Percentiles rank a stretch among this genome's conserved stretches.
Conservation (phyloP, 2,113 vertebrate species). For the Isichthys henryi region DNA sequence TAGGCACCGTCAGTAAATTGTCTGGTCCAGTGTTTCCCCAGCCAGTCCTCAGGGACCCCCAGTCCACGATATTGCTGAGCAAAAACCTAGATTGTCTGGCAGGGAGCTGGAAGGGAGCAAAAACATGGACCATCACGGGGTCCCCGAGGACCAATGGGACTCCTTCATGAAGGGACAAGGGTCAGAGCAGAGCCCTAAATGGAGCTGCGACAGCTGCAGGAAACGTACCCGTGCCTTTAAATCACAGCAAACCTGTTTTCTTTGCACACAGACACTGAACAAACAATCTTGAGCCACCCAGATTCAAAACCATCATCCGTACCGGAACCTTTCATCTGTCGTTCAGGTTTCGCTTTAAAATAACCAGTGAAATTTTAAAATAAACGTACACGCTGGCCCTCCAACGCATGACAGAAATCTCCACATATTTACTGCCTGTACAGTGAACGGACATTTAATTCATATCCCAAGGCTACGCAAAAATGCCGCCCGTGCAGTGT, state of each 20-base stretch:
- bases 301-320: not conserved
- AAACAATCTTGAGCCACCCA: not conserved
- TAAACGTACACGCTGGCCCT: not conserved
- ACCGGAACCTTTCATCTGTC: not conserved
- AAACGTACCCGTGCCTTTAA: not conserved
- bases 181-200: not conserved
- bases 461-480: not conserved
- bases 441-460: not conserved
- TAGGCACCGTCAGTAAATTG: not conserved
- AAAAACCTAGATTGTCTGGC: not conserved
- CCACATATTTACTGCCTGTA: not conserved
- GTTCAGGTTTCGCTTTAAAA: not conserved
- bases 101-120: not conserved
- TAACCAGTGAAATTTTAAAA: not conserved
- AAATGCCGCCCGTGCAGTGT: not conserved
- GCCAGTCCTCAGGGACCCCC: not conserved
- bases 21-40: not conserved
- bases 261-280: not conserved
- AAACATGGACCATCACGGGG: not conserved
- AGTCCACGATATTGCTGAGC: not conserved
- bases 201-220: not conserved
- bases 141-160: not conserved
- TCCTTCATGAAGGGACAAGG: not conserved
- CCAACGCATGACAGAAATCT: not conserved
- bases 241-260: slow-evolving; percentile 5